Evolutionary conservation across 1,140 invertebrate genomes (phyloP).

Genomic region (Aphelinus certus): DNA sequence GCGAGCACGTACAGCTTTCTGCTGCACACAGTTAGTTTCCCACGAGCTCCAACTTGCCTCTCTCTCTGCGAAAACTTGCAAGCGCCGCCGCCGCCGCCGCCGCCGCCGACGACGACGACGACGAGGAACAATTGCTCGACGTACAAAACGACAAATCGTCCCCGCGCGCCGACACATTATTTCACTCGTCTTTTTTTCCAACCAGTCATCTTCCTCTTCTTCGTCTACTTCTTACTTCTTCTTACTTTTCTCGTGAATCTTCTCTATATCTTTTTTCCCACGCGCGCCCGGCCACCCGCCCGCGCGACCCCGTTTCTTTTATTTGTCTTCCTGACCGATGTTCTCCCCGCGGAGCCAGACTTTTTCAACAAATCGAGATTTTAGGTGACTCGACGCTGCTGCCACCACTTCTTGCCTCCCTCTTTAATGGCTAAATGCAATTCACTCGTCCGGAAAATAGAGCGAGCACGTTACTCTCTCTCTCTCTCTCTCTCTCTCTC

Average conservation of each 20-base stretch:
- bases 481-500: too few relatives aligned
- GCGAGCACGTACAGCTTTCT: constrained; percentile 55
- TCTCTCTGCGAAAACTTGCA: constrained; percentile 28
- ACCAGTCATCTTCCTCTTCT: not conserved
- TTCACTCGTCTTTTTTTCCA: not conserved
- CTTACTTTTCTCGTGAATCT: constrained; percentile 5
- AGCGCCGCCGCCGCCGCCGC: constrained; percentile 3
- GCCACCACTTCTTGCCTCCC: too few relatives aligned
- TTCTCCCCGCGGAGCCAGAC: not conserved
- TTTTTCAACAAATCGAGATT: too few relatives aligned
- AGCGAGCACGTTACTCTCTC: too few relatives aligned
- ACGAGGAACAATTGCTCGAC: constrained; percentile 25
- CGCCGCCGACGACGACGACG: not conserved
- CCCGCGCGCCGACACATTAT: constrained; percentile 11
- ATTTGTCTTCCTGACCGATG: not conserved
- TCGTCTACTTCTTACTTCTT: not conserved
- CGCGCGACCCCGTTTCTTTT: not conserved
- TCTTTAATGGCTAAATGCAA: too few relatives aligned
- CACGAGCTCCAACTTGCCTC: constrained; percentile 45
- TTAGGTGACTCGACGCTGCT: too few relatives aligned
- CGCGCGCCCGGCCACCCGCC: not conserved
- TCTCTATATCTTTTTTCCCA: constrained; percentile 6
- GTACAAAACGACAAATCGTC: constrained; percentile 24
- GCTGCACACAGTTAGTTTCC: constrained; percentile 54
- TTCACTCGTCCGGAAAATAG: too few relatives aligned